Conservation (phyloP, 1,140 invertebrate species). For the Leptonema lineaticorne region DNA sequence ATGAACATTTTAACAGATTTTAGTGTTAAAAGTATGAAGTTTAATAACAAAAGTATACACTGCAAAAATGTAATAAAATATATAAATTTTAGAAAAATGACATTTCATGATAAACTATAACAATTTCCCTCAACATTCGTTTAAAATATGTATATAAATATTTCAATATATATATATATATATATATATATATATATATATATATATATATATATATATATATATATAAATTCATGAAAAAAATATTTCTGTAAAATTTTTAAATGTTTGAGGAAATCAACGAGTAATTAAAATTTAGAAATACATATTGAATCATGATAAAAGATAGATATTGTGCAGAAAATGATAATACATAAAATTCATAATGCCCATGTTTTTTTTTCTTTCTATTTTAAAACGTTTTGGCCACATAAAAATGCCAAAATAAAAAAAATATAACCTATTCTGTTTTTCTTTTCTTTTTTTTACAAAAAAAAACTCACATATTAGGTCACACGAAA, state of each 20-base stretch:
- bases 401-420: neutral
- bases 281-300: neutral
- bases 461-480: constrained; percentile 27
- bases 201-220: too few species aligned
- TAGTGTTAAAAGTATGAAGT: too few species aligned
- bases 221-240: too few species aligned
- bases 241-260: too few species aligned
- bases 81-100: too few species aligned
- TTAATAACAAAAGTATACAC: too few species aligned
- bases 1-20: too few species aligned
- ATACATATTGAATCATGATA: neutral
- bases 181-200: neutral
- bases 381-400: neutral
- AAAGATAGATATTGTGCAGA: constrained; percentile 9
- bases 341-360: neutral
- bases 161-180: neutral
- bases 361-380: neutral
- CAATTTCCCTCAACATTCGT: neutral
- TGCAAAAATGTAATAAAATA: too few species aligned
- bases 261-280: too few species aligned
- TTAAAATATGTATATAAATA: neutral
- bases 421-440: constrained; percentile 9
- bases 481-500: constrained; percentile 16
- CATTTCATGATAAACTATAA: constrained; percentile 6
- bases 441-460: constrained; percentile 10